Evolutionary conservation across 1,140 invertebrate genomes (phyloP).

Genomic region (Orchesella cincta): DNA sequence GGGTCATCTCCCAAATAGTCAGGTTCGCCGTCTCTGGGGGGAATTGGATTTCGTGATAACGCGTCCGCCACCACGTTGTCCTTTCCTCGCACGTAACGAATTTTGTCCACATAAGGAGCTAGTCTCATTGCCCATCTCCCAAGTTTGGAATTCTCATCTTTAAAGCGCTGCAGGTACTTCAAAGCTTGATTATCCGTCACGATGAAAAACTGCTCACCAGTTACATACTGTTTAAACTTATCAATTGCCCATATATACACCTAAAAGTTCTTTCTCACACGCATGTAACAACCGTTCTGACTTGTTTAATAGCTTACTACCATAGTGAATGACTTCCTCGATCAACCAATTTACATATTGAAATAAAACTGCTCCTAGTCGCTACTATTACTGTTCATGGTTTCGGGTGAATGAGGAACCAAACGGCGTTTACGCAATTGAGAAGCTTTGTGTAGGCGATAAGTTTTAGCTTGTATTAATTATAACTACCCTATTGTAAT

Average conservation of each 20-base stretch:
- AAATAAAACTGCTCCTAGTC: conserved; percentile 28
- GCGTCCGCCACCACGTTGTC: conserved; percentile 47
- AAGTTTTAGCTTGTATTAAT: conserved; percentile 8
- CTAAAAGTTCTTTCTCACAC: conserved; percentile 40
- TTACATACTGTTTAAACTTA: conserved; percentile 41
- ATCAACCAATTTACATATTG: conserved; percentile 32
- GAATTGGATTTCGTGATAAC: conserved; percentile 40
- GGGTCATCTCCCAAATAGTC: conserved; percentile 28
- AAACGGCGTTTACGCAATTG: conserved; percentile 45
- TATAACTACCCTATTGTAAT: neutral
- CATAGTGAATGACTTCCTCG: conserved; percentile 34
- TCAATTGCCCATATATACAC: conserved; percentile 36
- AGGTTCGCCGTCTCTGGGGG: conserved; percentile 21
- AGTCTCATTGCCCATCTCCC: conserved; percentile 39
- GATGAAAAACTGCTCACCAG: conserved; percentile 38
- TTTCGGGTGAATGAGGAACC: conserved; percentile 43
- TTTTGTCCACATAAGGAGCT: conserved; percentile 38
- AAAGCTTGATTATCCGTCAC: conserved; percentile 41
- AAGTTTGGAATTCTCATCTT: conserved; percentile 32
- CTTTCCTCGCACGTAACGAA: conserved; percentile 49
- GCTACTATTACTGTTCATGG: too few species aligned
- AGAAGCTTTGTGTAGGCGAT: conserved; percentile 21
- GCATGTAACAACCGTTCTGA: conserved; percentile 20
- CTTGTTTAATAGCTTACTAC: conserved; percentile 36
- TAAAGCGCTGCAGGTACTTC: conserved; percentile 24